phyloP scores from a whole-genome alignment of 2,113 vertebrate species.

The Bettongia penicillata region DNA sequence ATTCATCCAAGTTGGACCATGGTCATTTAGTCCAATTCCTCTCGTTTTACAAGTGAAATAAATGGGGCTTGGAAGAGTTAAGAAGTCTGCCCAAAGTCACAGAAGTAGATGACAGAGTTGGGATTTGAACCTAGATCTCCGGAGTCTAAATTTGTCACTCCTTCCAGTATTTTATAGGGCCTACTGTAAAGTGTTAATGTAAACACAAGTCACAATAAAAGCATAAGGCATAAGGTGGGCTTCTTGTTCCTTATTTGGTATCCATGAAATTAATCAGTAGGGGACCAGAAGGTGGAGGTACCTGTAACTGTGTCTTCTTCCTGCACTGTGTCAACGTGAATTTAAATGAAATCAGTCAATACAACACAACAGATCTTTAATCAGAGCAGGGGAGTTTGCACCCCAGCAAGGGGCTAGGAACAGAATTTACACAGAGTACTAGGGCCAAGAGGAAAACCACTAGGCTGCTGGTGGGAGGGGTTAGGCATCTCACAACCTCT shows the following conservation, averaged over 20 bases:
- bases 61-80: not conserved
- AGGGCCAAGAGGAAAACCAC: not conserved
- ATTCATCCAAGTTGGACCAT: not conserved
- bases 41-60: not conserved
- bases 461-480: not conserved
- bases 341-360: not conserved
- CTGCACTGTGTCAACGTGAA: not conserved
- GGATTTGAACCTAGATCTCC: not conserved
- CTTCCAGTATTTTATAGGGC: not conserved
- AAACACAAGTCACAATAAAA: not conserved
- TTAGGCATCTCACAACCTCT: not conserved
- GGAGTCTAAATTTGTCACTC: not conserved
- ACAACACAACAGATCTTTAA: not conserved
- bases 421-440: not conserved
- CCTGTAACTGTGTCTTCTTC: not conserved
- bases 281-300: not conserved
- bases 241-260: not conserved
- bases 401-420: too few relatives aligned
- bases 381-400: not conserved
- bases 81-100: not conserved
- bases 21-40: not conserved
- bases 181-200: not conserved
- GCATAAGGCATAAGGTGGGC: not conserved
- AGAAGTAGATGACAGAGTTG: not conserved
- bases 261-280: not conserved